These are phyloP conservation scores for Danionella cerebrum DNA, from an alignment of 2,113 vertebrate genomes.

Conservation along the genomic window DNA sequence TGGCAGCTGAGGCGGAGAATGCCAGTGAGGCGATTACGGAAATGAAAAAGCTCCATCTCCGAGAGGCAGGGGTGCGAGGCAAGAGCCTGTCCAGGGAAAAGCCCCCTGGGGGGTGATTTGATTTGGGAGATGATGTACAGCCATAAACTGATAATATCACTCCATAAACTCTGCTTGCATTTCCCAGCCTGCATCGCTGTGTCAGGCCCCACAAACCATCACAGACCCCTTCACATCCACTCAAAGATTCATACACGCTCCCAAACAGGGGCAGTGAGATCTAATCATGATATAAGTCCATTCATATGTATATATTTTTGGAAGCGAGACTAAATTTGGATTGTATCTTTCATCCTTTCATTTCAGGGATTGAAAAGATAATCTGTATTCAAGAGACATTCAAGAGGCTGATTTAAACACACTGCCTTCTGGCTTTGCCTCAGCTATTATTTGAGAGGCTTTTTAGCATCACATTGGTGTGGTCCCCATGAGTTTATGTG, in stretches of 20 bases:
- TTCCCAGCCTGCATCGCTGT: background rate
- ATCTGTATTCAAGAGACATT: background rate
- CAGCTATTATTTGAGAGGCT: constrained; percentile 3
- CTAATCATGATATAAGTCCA: constrained; percentile 20
- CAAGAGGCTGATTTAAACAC: constrained; percentile 9
- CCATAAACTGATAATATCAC: constrained; percentile 31
- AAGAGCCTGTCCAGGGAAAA: background rate
- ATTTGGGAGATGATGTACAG: constrained; percentile 39
- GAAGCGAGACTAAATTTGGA: background rate
- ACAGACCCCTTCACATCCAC: background rate
- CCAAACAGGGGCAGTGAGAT: background rate
- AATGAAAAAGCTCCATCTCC: constrained; percentile 35
- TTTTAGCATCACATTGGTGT: background rate
- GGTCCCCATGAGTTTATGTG: background rate
- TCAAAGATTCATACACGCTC: constrained; percentile 8
- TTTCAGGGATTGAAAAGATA: background rate
- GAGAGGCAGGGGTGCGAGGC: background rate
- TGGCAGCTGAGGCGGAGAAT: constrained; percentile 24
- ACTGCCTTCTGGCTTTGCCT: constrained; percentile 6
- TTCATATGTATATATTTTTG: constrained; percentile 30
- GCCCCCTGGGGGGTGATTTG: constrained; percentile 30
- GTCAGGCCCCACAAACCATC: background rate
- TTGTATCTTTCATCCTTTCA: background rate
- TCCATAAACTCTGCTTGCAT: constrained; percentile 15
- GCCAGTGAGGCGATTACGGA: constrained; percentile 31